Evolutionary conservation across 2,888 invertebrate species (phyloP), one percentile per base, ranked within the genome.

Genomic region (Cephus spinipes): DNA sequence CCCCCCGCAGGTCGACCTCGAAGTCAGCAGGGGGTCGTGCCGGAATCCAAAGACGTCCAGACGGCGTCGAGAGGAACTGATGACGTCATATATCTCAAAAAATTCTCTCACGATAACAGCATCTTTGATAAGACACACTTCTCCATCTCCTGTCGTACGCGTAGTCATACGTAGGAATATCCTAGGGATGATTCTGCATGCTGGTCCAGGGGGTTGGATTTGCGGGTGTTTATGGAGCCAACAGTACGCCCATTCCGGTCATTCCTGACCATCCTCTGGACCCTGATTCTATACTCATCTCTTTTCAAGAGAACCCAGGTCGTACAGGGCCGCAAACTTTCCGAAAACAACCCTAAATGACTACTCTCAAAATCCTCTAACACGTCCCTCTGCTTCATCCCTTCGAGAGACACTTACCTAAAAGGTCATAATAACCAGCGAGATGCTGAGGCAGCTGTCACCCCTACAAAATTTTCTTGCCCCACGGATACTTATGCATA

Each of bases 1-100:
- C 86, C 87, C 85, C 89, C 89, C 86, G 89, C 85, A 80, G 88
- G 84, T 87, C 82, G 85, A 86, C 89, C 87, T 89, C 87, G 82
- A 84, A 81, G 81, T 76, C 87, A 87, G 82, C 85, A 80, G 87
- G 87, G 85, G 85, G 86, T 84, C 84, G 83, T 79, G 83, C 83
- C 84, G 85, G 81, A 83, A 87, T 84, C 82, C 84, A 73, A 79
- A 81, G 81, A 81, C 82, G 85, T 84, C 86, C 82, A 75, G 23
- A 71, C 76, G 84, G 81, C 84, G 83, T 78, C 76, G 75, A 40
- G 23, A 69, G 71, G 69, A 12, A 69, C 74, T 30, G 31, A 32
- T 23, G 71, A 71, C 71, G 71, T 33, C 71, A 15, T 30, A 71
- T 3, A 33, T 30, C 23, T 71, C 3, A 3, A 30, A 0, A 55